A percentile compares a stretch with the other conserved stretches of the same genome.
phyloP scores from a whole-genome alignment of 2,797 vertebrate species.

The Smutsia gigantea region DNA sequence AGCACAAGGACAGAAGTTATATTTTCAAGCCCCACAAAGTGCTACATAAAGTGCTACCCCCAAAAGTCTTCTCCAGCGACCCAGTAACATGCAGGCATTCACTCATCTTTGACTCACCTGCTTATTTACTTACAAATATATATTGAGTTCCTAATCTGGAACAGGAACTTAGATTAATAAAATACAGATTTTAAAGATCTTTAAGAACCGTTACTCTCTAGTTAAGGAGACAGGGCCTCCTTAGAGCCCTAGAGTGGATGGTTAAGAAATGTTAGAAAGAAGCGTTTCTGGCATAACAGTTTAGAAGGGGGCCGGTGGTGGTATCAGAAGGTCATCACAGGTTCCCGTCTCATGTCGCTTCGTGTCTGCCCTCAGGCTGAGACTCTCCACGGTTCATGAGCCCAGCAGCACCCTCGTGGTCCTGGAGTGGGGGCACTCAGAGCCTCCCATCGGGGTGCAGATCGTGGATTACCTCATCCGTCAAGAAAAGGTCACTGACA shows the following conservation, averaged over 20 bases:
- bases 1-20: background rate
- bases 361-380: slow-evolving; percentile 87
- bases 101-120: background rate
- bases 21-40: background rate
- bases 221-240: background rate
- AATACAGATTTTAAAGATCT: background rate
- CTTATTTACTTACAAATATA: background rate
- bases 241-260: background rate
- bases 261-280: background rate
- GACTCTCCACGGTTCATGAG: slow-evolving; percentile 94
- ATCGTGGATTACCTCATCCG: slow-evolving; percentile 98
- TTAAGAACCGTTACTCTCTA: background rate
- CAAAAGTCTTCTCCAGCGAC: background rate
- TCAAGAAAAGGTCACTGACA: slow-evolving; percentile 97
- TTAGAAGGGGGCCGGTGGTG: background rate
- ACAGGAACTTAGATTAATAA: background rate
- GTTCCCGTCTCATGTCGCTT: background rate
- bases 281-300: fast-evolving
- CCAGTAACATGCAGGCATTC: background rate
- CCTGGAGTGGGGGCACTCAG: slow-evolving; percentile 96
- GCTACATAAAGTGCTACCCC: background rate
- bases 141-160: background rate
- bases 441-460: slow-evolving; percentile 96
- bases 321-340: background rate
- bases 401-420: slow-evolving; percentile 98